Conservation (phyloP, 2,113 vertebrate species). For the Nyctereutes procyonoides region DNA sequence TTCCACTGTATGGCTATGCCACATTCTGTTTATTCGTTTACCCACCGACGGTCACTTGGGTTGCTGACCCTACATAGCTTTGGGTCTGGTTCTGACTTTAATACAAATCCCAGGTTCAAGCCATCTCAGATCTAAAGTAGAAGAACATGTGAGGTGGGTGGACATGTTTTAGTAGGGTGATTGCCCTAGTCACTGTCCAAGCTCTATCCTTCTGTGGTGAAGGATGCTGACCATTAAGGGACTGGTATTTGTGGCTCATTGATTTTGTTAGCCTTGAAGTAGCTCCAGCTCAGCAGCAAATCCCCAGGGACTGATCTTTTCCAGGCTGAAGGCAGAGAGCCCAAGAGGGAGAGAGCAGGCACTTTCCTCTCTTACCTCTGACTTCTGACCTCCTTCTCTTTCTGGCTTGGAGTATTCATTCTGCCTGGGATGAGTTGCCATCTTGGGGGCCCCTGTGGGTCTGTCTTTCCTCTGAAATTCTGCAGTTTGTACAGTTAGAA, state of each 20-base stretch:
- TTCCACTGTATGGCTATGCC: accelerated
- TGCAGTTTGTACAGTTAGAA: not conserved
- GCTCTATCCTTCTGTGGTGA: not conserved
- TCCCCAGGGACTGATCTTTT: not conserved
- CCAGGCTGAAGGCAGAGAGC: not conserved
- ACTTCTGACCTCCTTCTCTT: not conserved
- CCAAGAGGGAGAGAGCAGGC: not conserved
- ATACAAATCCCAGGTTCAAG: not conserved
- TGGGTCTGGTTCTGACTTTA: not conserved
- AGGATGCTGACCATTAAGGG: not conserved
- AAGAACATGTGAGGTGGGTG: not conserved
- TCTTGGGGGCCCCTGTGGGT: not conserved
- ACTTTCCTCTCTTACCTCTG: accelerated
- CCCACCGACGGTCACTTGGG: not conserved
- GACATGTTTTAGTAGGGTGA: not conserved
- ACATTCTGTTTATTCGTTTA: not conserved
- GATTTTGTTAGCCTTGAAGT: not conserved
- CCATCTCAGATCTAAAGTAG: not conserved
- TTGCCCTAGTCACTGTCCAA: not conserved
- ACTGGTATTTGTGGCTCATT: not conserved
- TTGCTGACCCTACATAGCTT: not conserved
- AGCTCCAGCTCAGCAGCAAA: not conserved
- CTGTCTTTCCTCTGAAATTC: not conserved
- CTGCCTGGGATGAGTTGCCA: not conserved
- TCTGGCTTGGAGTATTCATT: not conserved